These are phyloP conservation scores for Synergus gifuensis DNA, from an alignment of 2,888 invertebrate species.

Conservation along the genomic window DNA sequence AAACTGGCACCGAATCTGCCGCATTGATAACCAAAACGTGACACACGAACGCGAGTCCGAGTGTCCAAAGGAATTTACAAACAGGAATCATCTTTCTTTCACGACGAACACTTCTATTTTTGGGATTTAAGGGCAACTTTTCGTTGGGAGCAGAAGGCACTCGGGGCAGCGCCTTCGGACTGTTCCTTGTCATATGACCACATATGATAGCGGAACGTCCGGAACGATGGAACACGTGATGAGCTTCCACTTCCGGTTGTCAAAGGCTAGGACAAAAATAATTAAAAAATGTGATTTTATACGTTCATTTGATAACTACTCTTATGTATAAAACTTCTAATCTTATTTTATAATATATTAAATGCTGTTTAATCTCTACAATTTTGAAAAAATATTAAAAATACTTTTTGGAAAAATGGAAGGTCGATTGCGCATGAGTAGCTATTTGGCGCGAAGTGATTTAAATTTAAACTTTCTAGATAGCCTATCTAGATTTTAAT, in stretches of 20 bases:
- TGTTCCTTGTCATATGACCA: conserved; percentile 38
- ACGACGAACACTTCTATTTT: background rate
- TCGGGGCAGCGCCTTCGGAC: conserved; percentile 27
- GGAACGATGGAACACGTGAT: conserved; percentile 51
- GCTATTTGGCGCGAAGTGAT: background rate
- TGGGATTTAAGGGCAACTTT: background rate
- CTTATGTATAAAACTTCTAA: background rate
- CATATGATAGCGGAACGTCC: conserved; percentile 24
- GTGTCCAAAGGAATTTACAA: conserved; percentile 6
- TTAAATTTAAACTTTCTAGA: background rate
- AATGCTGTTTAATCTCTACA: background rate
- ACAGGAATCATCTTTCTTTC: conserved; percentile 8
- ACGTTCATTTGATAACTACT: background rate
- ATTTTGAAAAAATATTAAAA: background rate
- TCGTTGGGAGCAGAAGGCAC: conserved; percentile 8
- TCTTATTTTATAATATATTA: background rate
- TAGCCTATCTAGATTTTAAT: background rate
- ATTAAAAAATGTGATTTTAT: background rate
- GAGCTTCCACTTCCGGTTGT: conserved; percentile 34
- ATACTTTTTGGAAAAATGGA: background rate
- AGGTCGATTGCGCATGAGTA: background rate
- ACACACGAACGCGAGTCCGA: conserved; percentile 1
- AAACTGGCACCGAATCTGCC: conserved; percentile 80
- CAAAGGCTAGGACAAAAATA: background rate
- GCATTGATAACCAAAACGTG: conserved; percentile 56